phyloP scores from a whole-genome alignment of 1,140 invertebrate species.

The Onthophagus taurus region DNA sequence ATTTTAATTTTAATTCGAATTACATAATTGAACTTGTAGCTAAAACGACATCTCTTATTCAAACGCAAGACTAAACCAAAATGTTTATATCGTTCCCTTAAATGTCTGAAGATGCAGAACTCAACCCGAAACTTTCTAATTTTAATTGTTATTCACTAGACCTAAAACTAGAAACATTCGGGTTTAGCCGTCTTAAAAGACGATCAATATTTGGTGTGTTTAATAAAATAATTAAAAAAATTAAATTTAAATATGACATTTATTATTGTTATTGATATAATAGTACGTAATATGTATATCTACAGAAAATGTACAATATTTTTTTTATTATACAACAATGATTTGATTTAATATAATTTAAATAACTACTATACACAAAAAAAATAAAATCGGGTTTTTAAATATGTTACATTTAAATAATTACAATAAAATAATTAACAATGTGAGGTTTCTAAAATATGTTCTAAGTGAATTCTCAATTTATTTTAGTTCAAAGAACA shows the following conservation, averaged over 20 bases:
- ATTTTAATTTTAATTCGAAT: no score
- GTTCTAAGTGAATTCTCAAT: neutral
- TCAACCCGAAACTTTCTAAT: no score
- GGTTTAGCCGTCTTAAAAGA: no score
- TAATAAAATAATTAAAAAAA: constrained; percentile 1
- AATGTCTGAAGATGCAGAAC: no score
- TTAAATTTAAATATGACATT: constrained; percentile 5
- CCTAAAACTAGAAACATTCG: no score
- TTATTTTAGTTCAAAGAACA: neutral
- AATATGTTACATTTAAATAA: constrained; percentile 15
- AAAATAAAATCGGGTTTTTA: constrained; percentile 3
- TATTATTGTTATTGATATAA: constrained; percentile 10
- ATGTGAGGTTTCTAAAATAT: neutral
- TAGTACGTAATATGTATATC: no score
- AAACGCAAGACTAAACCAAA: no score
- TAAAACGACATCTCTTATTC: no score
- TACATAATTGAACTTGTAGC: no score
- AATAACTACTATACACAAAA: constrained; percentile 3
- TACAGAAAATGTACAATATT: constrained; percentile 18
- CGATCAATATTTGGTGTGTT: no score
- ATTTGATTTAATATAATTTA: constrained; percentile 15
- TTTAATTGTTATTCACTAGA: no score
- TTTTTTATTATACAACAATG: constrained; percentile 16
- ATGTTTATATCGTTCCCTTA: no score
- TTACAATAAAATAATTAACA: constrained; percentile 12